Evolutionary conservation across 2,888 invertebrate species (phyloP), one percentile per base, ranked within the genome.

Genomic region (Anthrax anthrax): DNA sequence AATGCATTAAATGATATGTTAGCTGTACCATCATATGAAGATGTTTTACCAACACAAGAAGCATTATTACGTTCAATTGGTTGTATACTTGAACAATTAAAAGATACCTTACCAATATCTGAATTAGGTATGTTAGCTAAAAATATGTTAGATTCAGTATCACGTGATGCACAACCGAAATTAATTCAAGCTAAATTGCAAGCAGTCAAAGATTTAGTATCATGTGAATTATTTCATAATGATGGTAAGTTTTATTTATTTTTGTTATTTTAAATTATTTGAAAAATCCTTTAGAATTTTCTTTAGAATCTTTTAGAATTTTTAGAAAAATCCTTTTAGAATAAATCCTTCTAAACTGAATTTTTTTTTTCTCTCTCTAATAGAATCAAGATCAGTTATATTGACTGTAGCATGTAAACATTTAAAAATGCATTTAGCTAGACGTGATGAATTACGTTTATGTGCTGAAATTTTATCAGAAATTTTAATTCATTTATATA

Each of bases 391-490:
- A 47, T 83, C 82, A 58, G 77, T 88, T 47, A 74, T 95, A 6
- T 70, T 95, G 18, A 79, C 82, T 0, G 84, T 87, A 2, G 84
- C 87, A 29, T 89, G 91, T 61, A 81, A 84, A 53, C 91, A 94
- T 58, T 67, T 95, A 37, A 78, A 88, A 29, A 78, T 82, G 18
- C 91, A 94, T 61, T 70, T 94, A 4, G 78, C 81, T 0, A 77
- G 84, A 1, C 76, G 87, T 18, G 87, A 88, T 58, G 91, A 92
- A 60, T 67, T 92, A 32, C 73, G 81, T 14, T 75, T 87, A 6
- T 90, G 90, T 59, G 84, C 90, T 0, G 87, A 87, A 49, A 89
- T 94, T 57, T 70, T 95, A 12, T 84, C 85, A 0, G 91, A 92
- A 62, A 79, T 94, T 29, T 76, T 94, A 17, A 76, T 72, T 0